Base-by-base conservation (phyloP, 2,797 vertebrate genomes). In the Myotis planiceps region DNA sequence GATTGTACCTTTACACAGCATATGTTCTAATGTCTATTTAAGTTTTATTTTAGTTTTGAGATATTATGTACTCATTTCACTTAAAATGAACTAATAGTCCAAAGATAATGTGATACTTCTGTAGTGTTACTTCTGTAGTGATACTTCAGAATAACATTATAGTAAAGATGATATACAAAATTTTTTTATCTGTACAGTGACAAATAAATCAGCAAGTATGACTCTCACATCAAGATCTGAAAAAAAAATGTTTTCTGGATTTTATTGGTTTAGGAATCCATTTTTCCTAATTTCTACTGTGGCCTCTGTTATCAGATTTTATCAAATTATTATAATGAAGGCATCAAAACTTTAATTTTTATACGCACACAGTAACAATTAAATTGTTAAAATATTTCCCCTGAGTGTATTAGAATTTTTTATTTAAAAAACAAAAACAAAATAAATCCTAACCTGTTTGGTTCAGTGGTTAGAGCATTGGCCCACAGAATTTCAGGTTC, bases 401-500 rank as follows among this genome's bases (percentile, higher is more conserved):
- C 9, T 83, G 5, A 88, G 51, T 66, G 0, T 60, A 4, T 55
- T 89, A 34, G 0, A 16, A 47, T 68, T 49, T 91, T 90, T 72
- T 14, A 87, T n/a, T 66, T 86, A 37, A 65, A 45, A 49, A 19
- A 4, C n/a, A 60, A 72, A 9, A 45, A 45, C 3, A 5, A 25
- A 58, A 58, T 58, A 58, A 60, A 60, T 60, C 27, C 27, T 60
- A 60, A 29, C 27, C 12, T 29, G 58, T 29, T 60, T 60, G 2
- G 12, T 29, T 60, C 27, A 60, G 58, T 60, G 58, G 23, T 29
- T 60, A 60, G 58, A 60, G 25, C 58, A 60, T 15, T 60, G 58
- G 27, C 58, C 13, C 12, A 29, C 0, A 0, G 27, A 29, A 13
- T 6, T 60, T 60, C 1, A 2, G 58, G 25, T 29, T 14, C 27